phyloP scores from a whole-genome alignment of 2,113 vertebrate genomes.

The Craseonycteris thonglongyai region DNA sequence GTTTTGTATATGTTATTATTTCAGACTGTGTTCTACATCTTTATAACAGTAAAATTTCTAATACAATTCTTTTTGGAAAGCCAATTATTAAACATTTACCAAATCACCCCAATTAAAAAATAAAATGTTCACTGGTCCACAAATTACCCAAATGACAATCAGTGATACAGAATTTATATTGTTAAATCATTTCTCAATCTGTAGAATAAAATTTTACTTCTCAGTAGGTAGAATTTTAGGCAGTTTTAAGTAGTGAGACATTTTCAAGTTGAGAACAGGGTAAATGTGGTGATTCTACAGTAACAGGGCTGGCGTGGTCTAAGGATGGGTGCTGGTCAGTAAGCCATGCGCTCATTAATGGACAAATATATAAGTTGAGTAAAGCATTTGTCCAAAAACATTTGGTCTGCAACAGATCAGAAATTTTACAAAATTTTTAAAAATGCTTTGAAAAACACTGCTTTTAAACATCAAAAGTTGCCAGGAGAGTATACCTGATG shows the following conservation, averaged over 20 bases:
- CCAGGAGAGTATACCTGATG: not conserved
- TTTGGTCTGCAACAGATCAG: not conserved
- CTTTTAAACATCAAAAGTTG: not conserved
- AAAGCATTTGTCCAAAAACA: not conserved
- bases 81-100: not conserved
- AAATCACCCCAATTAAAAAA: not conserved
- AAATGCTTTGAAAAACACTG: not conserved
- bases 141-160: not conserved
- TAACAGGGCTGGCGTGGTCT: not conserved
- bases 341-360: not conserved
- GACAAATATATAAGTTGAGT: not conserved
- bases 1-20: not conserved
- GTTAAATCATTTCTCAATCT: not conserved
- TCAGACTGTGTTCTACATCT: not conserved
- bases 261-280: not conserved
- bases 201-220: not conserved
- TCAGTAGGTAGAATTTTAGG: not conserved
- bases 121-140: not conserved
- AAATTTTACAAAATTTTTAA: not conserved
- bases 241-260: not conserved
- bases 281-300: not conserved
- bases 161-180: not conserved
- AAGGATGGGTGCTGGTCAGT: not conserved
- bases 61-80: not conserved
- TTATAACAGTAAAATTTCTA: not conserved